phyloP scores from a whole-genome alignment of 2,113 vertebrate genomes.

The Microtus oregoni region DNA sequence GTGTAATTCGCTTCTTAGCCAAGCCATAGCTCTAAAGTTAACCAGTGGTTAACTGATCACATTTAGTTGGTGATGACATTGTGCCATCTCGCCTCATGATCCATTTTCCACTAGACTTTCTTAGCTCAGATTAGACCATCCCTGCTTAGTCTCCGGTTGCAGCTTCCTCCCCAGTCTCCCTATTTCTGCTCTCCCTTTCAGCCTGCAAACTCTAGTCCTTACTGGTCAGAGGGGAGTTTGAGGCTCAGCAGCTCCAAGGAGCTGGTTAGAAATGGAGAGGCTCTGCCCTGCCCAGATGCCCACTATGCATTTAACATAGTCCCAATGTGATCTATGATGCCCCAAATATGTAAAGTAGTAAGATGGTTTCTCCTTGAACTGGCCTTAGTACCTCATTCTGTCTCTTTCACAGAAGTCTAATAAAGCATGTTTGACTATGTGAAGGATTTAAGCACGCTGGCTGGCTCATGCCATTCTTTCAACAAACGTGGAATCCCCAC shows the following conservation, averaged over 20 bases:
- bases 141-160: background rate
- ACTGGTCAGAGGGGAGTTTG: background rate
- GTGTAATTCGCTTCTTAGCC: background rate
- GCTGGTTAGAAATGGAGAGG: background rate
- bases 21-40: background rate
- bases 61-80: background rate
- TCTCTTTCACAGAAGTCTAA: background rate
- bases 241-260: background rate
- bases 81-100: background rate
- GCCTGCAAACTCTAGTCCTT: background rate
- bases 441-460: background rate
- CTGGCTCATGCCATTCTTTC: background rate
- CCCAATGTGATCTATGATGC: background rate
- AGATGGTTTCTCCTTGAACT: constrained; percentile 2
- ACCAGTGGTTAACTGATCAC: background rate
- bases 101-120: background rate
- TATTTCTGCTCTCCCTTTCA: background rate
- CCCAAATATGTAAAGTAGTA: background rate
- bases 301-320: background rate
- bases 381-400: background rate
- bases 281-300: no score
- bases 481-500: background rate
- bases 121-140: background rate
- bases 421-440: background rate
- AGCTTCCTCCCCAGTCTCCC: background rate